Base-by-base conservation (phyloP, 2,888 invertebrate species). In the Dasypolia templi region DNA sequence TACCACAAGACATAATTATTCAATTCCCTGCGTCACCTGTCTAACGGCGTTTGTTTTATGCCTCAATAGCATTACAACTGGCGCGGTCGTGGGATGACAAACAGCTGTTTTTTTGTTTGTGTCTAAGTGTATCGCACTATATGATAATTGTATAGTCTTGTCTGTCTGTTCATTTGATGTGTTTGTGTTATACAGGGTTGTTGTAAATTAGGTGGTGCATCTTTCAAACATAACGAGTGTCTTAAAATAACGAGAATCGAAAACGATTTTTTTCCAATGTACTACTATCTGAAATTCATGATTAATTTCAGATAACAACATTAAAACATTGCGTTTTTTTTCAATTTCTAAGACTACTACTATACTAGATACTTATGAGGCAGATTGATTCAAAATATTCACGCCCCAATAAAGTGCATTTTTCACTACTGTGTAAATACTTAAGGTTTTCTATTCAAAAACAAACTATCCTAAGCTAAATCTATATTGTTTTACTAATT, bases 91-190 rank as follows among this genome's bases (percentile, higher is more conserved):
- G 67, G 42, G 63, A 75, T 68, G 67, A 61, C 49, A 17, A 58
- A 78, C 75, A 75, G 29, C 59, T 75, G 68, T 46, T 26, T 29
- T 32, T 46, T 61, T 49, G 46, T 71, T 61, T 70, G 39, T 49
- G 11, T 49, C 22, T 70, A 53, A 78, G 59, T 69, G 39, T 42
- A 61, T 68, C 26, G 3, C 32, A 44, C 29, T 46, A 11, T 62
- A 42, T 44, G 79, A 9, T 78, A 71, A 62, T 76, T 70, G 19
- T 42, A 58, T 51, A 77, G 35, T 67, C 17, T 66, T 7, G 49
- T 49, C 22, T 44, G 32, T 42, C 42, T 19, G 49, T 32, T 32
- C 12, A 56, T 42, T 22, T 58, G 17, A 42, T 35, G 17, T 56
- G 19, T 35, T 56, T 51, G 22, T 66, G 35, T 44, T 61, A 14